These are phyloP conservation scores for Argopecten irradians DNA, from an alignment of 1,140 invertebrate genomes.

Conservation along the genomic window DNA sequence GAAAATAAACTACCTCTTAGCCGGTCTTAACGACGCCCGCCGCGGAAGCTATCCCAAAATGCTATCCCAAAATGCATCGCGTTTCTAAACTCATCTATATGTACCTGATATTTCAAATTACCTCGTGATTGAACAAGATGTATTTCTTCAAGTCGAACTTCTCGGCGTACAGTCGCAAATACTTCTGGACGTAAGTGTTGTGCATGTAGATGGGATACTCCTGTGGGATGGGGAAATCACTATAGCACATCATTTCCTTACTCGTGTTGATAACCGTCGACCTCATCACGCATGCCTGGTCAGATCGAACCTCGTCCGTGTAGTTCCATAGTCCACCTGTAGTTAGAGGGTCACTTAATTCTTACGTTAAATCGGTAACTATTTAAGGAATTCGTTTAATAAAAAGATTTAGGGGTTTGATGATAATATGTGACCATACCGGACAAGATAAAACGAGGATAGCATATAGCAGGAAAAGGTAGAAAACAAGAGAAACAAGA, in stretches of 20 bases:
- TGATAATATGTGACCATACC: no score
- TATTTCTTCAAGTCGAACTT: conserved; percentile 70
- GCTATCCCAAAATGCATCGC: no score
- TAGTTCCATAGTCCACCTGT: conserved; percentile 68
- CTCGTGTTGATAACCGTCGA: conserved; percentile 79
- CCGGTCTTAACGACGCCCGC: conserved; percentile 53
- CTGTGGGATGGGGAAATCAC: conserved; percentile 78
- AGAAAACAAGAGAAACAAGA: no score
- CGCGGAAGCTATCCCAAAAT: no score
- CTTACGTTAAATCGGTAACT: no score
- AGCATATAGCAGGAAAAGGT: no score
- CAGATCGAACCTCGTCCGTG: conserved; percentile 50
- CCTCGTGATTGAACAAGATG: conserved; percentile 61
- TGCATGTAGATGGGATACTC: conserved; percentile 78
- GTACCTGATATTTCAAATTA: conserved; percentile 39
- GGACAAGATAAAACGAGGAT: no score
- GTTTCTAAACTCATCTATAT: no score
- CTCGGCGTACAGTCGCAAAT: conserved; percentile 76
- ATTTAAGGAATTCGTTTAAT: no score
- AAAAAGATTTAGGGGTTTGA: no score
- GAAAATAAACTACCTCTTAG: no score
- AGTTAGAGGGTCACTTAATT: no score
- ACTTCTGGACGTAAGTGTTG: conserved; percentile 74
- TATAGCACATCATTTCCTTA: conserved; percentile 79
- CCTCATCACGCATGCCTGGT: conserved; percentile 59